Evolutionary conservation across 1,140 invertebrate genomes (phyloP), one percentile per base, ranked within the genome.

Genomic region (Drosophila ambigua): DNA sequence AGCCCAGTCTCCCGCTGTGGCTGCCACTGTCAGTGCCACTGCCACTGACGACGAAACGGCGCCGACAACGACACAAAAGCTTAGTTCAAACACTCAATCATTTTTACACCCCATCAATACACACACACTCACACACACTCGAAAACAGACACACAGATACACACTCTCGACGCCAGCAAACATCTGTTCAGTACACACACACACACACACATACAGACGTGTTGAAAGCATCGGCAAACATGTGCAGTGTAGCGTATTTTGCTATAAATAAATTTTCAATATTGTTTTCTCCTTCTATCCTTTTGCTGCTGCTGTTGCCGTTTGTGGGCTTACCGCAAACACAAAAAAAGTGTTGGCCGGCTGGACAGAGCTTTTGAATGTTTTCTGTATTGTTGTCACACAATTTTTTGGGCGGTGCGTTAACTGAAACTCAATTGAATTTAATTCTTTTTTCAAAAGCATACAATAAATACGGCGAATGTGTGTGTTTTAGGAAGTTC

Each of bases 251-350:
- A 84, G 59, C 80, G 80, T 84, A 84, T 83, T 83, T 79, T 66
- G 72, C 80, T 83, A 83, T 79, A 83, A 83, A 83, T 83, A 83
- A 79, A 85, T 85, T 72, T 83, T 85, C 72, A 85, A 85, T 83
- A 85, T 79, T 79, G 72, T 79, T 39, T 23, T 50, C 44, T 31
- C 50, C 6, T 35, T 16, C 5, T 24, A n/a, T 39, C n/a, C 11
- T 31, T 31, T 46, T 39, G 35, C 48, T 39, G 35, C 11, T 13
- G 35, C 35, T 39, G 4, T 2, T 13, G 11, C 31, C 4, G 9
- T 11, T 11, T 39, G 11, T 39, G 35, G 11, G 9, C 35, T 13
- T 41, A 16, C 26, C 41, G 6, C 24, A 62, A 20, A 20, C 20
- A 20, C 20, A 20, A 20, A 20, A 20, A 20, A 20, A 20, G 16